phyloP scores from a whole-genome alignment of 2,888 invertebrate species.

The Himalopsyche kuldschensis region DNA sequence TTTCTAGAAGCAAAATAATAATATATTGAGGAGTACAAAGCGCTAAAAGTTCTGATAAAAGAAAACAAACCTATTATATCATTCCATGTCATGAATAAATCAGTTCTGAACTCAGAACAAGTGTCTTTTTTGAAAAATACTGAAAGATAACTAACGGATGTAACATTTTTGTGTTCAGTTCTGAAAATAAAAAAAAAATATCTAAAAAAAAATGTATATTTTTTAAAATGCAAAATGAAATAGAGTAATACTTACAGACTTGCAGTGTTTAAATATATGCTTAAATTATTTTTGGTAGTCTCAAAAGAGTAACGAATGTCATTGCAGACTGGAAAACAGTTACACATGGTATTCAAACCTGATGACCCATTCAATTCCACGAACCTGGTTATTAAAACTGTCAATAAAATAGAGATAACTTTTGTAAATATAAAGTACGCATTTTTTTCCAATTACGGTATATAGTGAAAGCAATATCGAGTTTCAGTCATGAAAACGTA shows the following conservation, averaged over 20 bases:
- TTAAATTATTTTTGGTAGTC: background rate
- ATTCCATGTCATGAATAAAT: conserved; percentile 23
- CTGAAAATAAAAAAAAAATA: background rate
- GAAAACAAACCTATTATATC: conserved; percentile 3
- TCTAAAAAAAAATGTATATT: no score
- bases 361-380: background rate
- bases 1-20: no score
- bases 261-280: background rate
- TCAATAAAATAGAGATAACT: background rate
- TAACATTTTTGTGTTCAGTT: background rate
- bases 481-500: no score
- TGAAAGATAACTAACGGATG: background rate
- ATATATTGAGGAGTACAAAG: no score
- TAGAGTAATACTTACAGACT: background rate
- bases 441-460: no score
- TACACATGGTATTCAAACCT: background rate
- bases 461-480: no score
- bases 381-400: background rate
- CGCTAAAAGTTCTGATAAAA: no score
- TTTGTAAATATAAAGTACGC: no score
- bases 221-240: background rate
- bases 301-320: background rate
- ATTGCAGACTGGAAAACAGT: background rate
- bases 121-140: background rate
- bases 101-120: background rate